Base-by-base conservation (phyloP, 2,113 vertebrate species). In the Motacilla alba region DNA sequence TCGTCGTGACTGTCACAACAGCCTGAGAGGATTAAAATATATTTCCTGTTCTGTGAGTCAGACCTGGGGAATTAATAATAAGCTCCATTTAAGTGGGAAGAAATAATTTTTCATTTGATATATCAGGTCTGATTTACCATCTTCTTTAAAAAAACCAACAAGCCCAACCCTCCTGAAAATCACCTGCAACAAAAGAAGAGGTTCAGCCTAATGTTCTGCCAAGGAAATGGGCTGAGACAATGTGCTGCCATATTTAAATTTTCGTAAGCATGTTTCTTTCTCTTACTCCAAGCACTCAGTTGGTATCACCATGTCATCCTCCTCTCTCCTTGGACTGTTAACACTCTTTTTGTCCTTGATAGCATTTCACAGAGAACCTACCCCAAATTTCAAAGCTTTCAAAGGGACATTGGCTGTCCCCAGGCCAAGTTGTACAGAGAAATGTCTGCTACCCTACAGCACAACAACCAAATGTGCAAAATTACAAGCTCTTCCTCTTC, bases 21-120 rank as follows among this genome's bases (percentile, higher is more conserved):
- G 56, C 82, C 58, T 82, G 43, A 4, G 17, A 78, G 80, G 62
- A 84, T 46, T 80, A 35, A 96, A 96, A 95, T 87, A n/a, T 11
- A 87, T 89, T 94, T 90, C 91, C 64, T 89, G 64, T 44, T 44
- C 68, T 1, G 0, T 95, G 94, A 92, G 49, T 93, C 89, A 93
- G 47, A 86, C 49, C n/a, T 70, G 69, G 46, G 43, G 33, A 80
- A 81, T 81, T 95, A 91, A 86, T 93, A 89, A 94, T 66, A 70
- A 90, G 60, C 15, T 85, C 49, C 7, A 28, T 79, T 85, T 88
- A 93, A 94, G 73, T 78, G 56, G 46, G 75, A 89, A 95, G 56
- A 85, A 70, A 44, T 49, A 0, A 0, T 68, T 90, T 77, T 86
- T 94, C 12, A 18, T 91, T 85, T 67, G 11, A n/a, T 79, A 44